Conservation (phyloP, 2,888 invertebrate genomes). For the Punctoribates punctum region DNA sequence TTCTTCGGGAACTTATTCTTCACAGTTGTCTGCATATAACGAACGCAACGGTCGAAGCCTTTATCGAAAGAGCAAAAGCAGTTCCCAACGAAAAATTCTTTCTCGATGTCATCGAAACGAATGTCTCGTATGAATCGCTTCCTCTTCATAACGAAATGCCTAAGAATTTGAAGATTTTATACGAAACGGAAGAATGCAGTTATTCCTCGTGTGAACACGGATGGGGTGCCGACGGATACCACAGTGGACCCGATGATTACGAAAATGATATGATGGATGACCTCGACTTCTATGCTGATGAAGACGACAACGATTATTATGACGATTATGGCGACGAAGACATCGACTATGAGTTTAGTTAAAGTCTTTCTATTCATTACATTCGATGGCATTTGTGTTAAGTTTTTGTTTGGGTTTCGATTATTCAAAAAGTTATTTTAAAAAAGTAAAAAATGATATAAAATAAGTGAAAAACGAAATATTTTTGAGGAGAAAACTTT, state of each 20-base stretch:
- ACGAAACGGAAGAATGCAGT: neutral
- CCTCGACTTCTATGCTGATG: slow-evolving; percentile 14
- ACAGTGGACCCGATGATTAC: neutral
- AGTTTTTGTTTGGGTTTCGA: too few relatives aligned
- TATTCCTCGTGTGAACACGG: slow-evolving; percentile 1
- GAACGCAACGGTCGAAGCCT: neutral
- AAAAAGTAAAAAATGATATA: too few relatives aligned
- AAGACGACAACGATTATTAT: neutral
- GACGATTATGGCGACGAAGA: slow-evolving; percentile 11
- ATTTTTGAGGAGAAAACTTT: too few relatives aligned
- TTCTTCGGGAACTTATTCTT: neutral
- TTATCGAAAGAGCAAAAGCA: neutral
- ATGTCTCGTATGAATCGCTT: neutral
- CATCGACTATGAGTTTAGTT: neutral
- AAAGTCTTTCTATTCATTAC: neutral
- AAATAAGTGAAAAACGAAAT: too few relatives aligned
- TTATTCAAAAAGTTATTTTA: too few relatives aligned
- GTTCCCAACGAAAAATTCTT: neutral
- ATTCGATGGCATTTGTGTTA: too few relatives aligned
- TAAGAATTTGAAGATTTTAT: neutral
- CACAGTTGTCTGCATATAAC: slow-evolving; percentile 20
- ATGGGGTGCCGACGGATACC: neutral
- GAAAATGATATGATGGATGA: neutral
- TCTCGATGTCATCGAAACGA: slow-evolving; percentile 5
- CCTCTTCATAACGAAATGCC: neutral